Base-by-base conservation (phyloP, 2,113 vertebrate species). In the Todiramphus saurophagus region DNA sequence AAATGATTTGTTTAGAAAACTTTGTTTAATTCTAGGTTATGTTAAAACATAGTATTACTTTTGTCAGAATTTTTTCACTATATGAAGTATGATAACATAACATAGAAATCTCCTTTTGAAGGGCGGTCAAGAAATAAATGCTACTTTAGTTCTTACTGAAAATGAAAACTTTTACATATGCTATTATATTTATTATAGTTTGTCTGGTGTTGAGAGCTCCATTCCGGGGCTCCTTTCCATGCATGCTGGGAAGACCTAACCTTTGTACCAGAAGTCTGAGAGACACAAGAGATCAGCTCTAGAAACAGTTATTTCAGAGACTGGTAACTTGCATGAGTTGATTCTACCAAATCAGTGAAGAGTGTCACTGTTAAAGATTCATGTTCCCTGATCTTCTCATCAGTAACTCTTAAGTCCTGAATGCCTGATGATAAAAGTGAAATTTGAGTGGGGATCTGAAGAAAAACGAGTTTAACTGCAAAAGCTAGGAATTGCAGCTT, bases 351-450 rank as follows among this genome's bases (percentile, higher is more conserved):
- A 89, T 84, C 60, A 90, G 51, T 33, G 80, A 94, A 83, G 64
- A 94, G 84, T 60, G 69, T 89, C 83, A 74, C 48, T 30, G 55
- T 86, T 93, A 93, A 93, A 95, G 88, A 93, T 92, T 92, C 76
- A 88, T 94, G 59, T 94, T 74, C 55, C 63, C 76, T 66, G 75
- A 62, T 93, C 90, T 79, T 85, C 93, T 93, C 72, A 83, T 94
- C 53, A 67, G 77, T 83, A 80, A 44, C 66, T 69, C 56, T 66
- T 28, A 70, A 58, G 41, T 84, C 43, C 33, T 91, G 76, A 86
- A 87, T 74, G 37, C 86, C 46, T 94, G 83, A 90, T 94, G 76
- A 93, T 86, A 82, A 86, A 96, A 96, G 81, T 79, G 77, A 75
- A 86, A 78, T 87, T 92, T 78, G 69, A 92, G 30, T 75, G 69